Percentiles rank a stretch among this genome's conserved stretches.
phyloP scores from a whole-genome alignment of 2,113 vertebrate species.

The Microtus montanus region DNA sequence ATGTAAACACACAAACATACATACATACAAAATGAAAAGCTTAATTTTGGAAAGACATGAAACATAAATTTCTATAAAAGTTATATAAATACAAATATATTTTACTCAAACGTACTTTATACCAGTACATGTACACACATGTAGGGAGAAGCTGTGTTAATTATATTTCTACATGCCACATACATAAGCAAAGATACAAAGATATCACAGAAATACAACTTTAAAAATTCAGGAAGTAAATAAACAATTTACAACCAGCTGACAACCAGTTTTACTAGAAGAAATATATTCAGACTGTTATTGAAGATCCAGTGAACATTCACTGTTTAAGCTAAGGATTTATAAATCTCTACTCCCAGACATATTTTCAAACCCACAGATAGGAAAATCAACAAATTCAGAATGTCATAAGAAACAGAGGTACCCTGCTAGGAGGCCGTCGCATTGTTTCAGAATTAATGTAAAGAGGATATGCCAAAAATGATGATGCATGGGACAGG shows the following conservation, averaged over 20 bases:
- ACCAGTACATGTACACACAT: neutral
- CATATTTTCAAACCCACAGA: neutral
- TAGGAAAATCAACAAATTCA: neutral
- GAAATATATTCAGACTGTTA: neutral
- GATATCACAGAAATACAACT: neutral
- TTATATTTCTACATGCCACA: constrained; percentile 4
- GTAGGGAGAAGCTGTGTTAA: neutral
- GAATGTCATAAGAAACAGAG: neutral
- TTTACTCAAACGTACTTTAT: neutral
- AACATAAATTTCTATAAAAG: neutral
- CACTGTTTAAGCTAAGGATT: neutral
- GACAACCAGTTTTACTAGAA: constrained; percentile 27
- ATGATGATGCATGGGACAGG: neutral
- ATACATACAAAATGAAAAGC: neutral
- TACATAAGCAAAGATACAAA: constrained; percentile 26
- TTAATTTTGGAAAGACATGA: constrained; percentile 40
- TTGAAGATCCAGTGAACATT: neutral
- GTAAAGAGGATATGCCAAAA: neutral
- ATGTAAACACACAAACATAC: neutral
- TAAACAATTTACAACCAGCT: neutral
- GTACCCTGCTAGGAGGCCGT: neutral
- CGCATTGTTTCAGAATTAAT: neutral
- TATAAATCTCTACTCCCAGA: neutral
- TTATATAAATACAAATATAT: neutral
- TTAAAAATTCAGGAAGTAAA: constrained; percentile 24